A percentile compares a stretch with the other conserved stretches of the same genome.
Evolutionary conservation across 2,888 invertebrate genomes (phyloP).

Genomic region (Catonia carolina): DNA sequence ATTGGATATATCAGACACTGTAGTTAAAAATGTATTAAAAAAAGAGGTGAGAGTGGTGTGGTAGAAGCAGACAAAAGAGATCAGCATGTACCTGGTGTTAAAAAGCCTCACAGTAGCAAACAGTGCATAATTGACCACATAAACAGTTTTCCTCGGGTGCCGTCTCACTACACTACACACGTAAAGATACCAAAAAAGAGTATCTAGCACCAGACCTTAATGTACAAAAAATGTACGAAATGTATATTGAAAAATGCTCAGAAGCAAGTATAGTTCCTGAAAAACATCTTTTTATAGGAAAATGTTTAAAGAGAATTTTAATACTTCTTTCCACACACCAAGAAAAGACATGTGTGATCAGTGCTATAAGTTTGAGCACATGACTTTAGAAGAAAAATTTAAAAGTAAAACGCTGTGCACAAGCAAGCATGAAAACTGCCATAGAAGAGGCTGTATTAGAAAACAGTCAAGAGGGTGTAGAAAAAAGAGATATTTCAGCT

Average conservation of each 20-base stretch:
- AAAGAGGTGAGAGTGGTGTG: background rate
- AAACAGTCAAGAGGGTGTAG: no score
- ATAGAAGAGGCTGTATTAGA: no score
- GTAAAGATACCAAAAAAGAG: slow-evolving; percentile 12
- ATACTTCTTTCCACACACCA: background rate
- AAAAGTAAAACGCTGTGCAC: no score
- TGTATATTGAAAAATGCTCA: slow-evolving; percentile 11
- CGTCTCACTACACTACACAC: slow-evolving; percentile 4
- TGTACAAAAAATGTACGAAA: no score
- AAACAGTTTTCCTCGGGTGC: slow-evolving; percentile 11
- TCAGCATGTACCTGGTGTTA: background rate
- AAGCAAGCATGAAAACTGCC: no score
- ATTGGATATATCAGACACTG: background rate
- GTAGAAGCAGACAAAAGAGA: background rate
- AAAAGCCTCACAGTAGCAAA: background rate
- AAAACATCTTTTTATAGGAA: slow-evolving; percentile 6
- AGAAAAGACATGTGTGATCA: slow-evolving; percentile 11
- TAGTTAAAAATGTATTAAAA: background rate
- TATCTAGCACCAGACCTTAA: slow-evolving; percentile 8
- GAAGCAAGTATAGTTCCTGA: background rate
- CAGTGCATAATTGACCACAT: background rate
- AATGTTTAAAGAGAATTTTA: background rate
- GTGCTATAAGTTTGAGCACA: slow-evolving; percentile 4
- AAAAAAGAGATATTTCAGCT: no score
- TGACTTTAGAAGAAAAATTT: background rate